These are phyloP conservation scores for Mythimna pallens DNA, from an alignment of 2,888 invertebrate species.

Conservation along the genomic window DNA sequence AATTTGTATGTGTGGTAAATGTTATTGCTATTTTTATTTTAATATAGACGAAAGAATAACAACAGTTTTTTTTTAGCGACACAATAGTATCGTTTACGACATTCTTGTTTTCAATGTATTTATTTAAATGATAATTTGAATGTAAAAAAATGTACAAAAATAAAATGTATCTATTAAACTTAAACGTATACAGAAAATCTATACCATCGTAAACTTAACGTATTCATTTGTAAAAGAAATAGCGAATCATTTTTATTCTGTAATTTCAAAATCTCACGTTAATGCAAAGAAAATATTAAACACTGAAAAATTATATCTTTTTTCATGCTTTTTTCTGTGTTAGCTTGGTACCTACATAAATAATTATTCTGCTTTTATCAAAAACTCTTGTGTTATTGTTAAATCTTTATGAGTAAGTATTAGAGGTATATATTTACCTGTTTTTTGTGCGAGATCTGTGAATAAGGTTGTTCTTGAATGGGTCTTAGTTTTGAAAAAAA, in stretches of 20 bases:
- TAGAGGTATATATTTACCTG: background rate
- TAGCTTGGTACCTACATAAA: background rate
- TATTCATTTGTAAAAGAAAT: slow-evolving; percentile 13
- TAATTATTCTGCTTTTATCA: background rate
- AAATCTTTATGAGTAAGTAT: background rate
- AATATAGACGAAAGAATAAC: too few relatives aligned
- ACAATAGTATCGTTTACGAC: too few relatives aligned
- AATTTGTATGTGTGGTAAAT: too few relatives aligned
- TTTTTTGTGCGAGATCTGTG: background rate
- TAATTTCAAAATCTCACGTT: background rate
- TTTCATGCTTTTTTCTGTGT: background rate
- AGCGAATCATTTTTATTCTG: background rate
- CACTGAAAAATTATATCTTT: background rate
- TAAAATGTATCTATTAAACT: too few relatives aligned
- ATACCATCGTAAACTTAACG: background rate
- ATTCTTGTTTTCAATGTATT: background rate
- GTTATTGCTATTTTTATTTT: too few relatives aligned
- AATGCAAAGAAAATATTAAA: slow-evolving; percentile 5
- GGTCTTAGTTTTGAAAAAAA: background rate
- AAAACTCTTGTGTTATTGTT: background rate
- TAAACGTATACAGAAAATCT: too few relatives aligned
- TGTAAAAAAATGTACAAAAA: too few relatives aligned
- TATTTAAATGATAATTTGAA: background rate
- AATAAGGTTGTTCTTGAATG: background rate
- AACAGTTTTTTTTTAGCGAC: too few relatives aligned